These are phyloP conservation scores for Nineta flava DNA, from an alignment of 2,888 invertebrate species.

Conservation along the genomic window DNA sequence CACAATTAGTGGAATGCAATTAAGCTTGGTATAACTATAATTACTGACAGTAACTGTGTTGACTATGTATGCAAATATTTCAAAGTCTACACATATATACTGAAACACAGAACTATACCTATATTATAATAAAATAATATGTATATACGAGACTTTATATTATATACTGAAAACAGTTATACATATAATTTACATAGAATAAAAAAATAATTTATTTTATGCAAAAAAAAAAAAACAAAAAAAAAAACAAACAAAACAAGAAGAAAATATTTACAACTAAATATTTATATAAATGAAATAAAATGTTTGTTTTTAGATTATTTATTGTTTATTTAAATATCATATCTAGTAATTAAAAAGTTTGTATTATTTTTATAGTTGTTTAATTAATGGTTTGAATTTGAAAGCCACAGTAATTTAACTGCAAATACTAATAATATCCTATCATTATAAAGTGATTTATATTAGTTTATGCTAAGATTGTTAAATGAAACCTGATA, in stretches of 20 bases:
- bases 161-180: not conserved
- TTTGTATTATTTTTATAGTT: too few species aligned
- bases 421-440: too few species aligned
- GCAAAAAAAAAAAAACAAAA: not conserved
- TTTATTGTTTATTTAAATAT: not conserved
- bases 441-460: too few species aligned
- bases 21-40: constrained; percentile 5
- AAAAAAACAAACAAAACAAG: not conserved
- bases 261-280: not conserved
- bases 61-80: not conserved
- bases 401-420: too few species aligned
- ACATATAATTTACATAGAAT: not conserved
- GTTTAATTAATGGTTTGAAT: too few species aligned
- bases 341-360: not conserved
- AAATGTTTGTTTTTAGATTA: too few species aligned
- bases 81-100: not conserved
- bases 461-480: too few species aligned
- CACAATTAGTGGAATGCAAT: constrained; percentile 8
- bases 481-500: too few species aligned
- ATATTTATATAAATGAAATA: too few species aligned
- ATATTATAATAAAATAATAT: too few species aligned
- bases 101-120: too few species aligned
- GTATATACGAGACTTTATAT: too few species aligned
- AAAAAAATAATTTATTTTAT: not conserved
- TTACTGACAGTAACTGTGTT: constrained; percentile 1